Evolutionary conservation across 2,113 vertebrate species (phyloP).

Genomic region (Semnornis frantzii): DNA sequence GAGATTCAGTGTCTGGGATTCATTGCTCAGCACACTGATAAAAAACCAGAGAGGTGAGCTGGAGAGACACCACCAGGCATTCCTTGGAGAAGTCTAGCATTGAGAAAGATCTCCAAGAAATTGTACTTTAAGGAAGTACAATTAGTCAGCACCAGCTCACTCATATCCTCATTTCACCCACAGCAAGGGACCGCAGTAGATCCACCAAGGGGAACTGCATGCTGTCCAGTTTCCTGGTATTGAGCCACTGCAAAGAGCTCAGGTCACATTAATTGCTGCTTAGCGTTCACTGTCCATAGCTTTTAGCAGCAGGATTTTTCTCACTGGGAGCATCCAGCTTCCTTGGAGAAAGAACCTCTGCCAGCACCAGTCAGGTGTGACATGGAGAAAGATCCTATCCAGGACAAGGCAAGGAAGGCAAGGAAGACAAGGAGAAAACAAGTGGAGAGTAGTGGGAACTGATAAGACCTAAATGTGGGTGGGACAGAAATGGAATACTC

Average conservation of each 20-base stretch:
- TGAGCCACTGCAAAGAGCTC: background rate
- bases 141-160: background rate
- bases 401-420: background rate
- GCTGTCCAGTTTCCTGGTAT: background rate
- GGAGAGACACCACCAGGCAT: background rate
- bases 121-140: background rate
- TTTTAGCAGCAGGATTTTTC: background rate
- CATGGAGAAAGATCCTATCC: background rate
- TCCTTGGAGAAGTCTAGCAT: background rate
- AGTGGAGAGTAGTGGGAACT: background rate
- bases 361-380: background rate
- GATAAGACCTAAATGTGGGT: background rate
- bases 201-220: background rate
- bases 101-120: slow-evolving; percentile 22
- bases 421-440: background rate
- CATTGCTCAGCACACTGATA: background rate
- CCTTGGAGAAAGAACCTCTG: background rate
- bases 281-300: background rate
- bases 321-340: background rate
- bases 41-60: background rate
- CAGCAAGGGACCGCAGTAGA: background rate
- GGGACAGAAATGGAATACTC: background rate
- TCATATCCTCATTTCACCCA: background rate
- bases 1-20: background rate
- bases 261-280: background rate